These are phyloP conservation scores for Protomyctophum bolini DNA, from an alignment of 2,113 vertebrate genomes.

Conservation along the genomic window DNA sequence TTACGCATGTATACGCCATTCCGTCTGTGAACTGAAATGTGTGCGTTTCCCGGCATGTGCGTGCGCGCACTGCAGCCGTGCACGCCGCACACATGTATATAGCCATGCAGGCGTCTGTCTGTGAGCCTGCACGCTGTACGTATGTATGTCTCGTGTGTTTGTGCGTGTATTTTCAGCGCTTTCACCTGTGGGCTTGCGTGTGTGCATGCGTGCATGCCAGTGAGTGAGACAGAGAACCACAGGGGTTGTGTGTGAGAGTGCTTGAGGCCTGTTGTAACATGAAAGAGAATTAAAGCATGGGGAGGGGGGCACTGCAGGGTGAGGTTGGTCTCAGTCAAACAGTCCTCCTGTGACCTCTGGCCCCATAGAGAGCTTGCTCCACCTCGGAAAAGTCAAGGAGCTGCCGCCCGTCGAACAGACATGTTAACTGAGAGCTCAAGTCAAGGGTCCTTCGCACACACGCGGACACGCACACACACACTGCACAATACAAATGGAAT, in stretches of 20 bases:
- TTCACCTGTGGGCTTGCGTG: not conserved
- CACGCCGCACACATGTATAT: too few species aligned
- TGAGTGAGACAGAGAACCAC: slow-evolving; percentile 32
- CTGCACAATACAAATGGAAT: too few species aligned
- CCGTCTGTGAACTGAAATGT: too few species aligned
- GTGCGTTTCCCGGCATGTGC: not conserved
- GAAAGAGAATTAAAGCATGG: slow-evolving; percentile 68
- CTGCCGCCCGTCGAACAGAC: slow-evolving; percentile 54
- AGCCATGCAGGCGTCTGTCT: too few species aligned
- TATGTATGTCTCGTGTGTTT: not conserved
- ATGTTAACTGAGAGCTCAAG: slow-evolving; percentile 56
- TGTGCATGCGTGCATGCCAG: slow-evolving; percentile 23
- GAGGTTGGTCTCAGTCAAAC: slow-evolving; percentile 69
- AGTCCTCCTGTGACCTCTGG: slow-evolving; percentile 65
- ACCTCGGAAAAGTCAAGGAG: slow-evolving; percentile 67
- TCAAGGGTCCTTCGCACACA: slow-evolving; percentile 43
- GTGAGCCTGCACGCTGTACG: not conserved
- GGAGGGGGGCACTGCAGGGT: slow-evolving; percentile 53
- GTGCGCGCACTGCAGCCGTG: not conserved
- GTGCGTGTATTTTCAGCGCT: slow-evolving; percentile 1
- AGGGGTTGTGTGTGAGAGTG: slow-evolving; percentile 61
- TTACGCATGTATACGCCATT: too few species aligned
- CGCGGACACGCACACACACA: too few species aligned
- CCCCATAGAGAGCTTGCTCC: slow-evolving; percentile 51
- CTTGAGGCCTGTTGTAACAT: slow-evolving; percentile 70